These are phyloP conservation scores for Stramonita haemastoma DNA, from an alignment of 2,888 invertebrate genomes.

Conservation along the genomic window DNA sequence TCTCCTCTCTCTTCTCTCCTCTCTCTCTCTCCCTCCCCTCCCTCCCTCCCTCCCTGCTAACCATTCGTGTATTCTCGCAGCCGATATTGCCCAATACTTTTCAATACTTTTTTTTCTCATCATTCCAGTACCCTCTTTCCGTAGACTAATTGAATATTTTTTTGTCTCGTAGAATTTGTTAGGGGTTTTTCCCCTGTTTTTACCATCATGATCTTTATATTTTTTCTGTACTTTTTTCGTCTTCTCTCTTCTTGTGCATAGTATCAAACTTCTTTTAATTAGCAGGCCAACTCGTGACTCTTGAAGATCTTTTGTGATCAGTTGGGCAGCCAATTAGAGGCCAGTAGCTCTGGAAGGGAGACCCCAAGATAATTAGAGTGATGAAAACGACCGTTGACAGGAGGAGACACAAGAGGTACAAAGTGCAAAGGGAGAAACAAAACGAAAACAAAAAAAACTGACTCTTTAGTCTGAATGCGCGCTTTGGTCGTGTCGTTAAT, in stretches of 20 bases:
- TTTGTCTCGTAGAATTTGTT: neutral
- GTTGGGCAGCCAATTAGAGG: neutral
- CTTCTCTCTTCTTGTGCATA: neutral
- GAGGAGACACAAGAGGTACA: neutral
- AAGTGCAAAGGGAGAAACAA: neutral
- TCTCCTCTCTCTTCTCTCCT: neutral
- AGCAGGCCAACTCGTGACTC: neutral
- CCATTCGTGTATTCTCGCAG: no score
- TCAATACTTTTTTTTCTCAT: neutral
- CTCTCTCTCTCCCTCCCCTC: neutral
- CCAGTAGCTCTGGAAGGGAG: neutral
- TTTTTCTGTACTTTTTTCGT: neutral
- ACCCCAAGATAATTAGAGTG: neutral
- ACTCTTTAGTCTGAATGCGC: neutral
- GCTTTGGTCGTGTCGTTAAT: neutral
- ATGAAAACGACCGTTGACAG: neutral
- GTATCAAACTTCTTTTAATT: conserved; percentile 7
- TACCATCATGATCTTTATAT: neutral
- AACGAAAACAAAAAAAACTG: neutral
- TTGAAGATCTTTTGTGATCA: conserved; percentile 2
- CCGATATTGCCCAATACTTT: no score
- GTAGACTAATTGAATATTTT: neutral
- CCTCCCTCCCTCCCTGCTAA: neutral
- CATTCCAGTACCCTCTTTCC: neutral
- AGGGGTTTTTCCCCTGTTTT: neutral